Evolutionary conservation across 2,888 invertebrate genomes (phyloP), one percentile per base, ranked within the genome.

Genomic region (Phytoseiulus persimilis): DNA sequence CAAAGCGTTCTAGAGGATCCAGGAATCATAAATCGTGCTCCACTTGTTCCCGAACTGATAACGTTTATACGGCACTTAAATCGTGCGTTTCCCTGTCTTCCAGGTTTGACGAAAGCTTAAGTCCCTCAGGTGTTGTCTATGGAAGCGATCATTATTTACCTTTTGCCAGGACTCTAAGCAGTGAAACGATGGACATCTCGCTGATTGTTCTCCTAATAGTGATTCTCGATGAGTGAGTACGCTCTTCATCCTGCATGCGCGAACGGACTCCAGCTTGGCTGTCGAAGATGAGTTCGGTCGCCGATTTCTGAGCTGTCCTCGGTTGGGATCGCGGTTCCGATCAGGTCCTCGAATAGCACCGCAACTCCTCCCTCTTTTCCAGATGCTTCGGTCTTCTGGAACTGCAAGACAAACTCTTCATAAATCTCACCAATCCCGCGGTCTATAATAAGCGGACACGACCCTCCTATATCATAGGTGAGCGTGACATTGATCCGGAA

Each of bases 381-480:
- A 83, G 87, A 33, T 87, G 87, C 31, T 87, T 28, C 87, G 87
- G 87, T 33, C 87, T 87, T 23, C 39, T 87, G 32, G 87, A 87
- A 23, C 33, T 87, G 33, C 87, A 87, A 23, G 87, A 87, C 45
- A 87, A 87, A 32, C 87, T 87, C n/a, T 87, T 87, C 87, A 87
- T 87, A 0, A 87, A 87, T 33, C 87, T 87, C n/a, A 87, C 87
- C 6, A 45, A 87, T 87, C 32, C 87, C 9, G 87, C 87, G 5
- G 33, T 87, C 28, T 87, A 87, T 45, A 87, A 87, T 45, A 87
- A 87, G 23, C 31, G 87, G 33, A 87, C 87, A 32, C 87, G 87
- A 39, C 87, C 87, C 0, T 87, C 87, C 39, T 87, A 87, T 45
- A 87, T 87, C 87, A 87, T 87, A 87, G 87, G 87, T 87, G 14